Percentiles rank a stretch among this genome's conserved stretches.
Conservation (phyloP, 2,797 vertebrate species). For the Trichosurus vulpecula region DNA sequence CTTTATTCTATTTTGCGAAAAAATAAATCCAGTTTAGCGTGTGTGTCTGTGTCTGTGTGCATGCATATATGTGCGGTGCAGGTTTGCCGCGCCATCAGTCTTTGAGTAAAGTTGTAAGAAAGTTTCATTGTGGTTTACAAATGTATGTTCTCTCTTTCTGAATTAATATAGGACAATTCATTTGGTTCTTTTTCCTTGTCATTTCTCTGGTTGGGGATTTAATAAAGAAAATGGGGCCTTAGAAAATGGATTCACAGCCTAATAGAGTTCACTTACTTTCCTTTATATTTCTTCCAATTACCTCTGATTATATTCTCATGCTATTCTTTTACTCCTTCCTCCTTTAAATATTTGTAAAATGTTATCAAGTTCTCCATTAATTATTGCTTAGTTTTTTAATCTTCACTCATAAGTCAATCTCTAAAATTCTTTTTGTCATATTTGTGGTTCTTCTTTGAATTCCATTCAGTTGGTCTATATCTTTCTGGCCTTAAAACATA, state of each 20-base stretch:
- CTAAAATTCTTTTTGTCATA: not conserved
- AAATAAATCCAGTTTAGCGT: slow-evolving; percentile 47
- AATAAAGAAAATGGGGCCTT: not conserved
- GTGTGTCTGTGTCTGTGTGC: not conserved
- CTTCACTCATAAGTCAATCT: slow-evolving; percentile 1
- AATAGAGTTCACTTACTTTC: slow-evolving; percentile 3
- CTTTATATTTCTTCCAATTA: not conserved
- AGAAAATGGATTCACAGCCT: slow-evolving; percentile 13
- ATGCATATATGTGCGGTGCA: not conserved
- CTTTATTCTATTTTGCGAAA: slow-evolving; percentile 22
- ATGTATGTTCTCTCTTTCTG: not conserved
- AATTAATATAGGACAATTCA: not conserved
- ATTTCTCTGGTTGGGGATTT: not conserved
- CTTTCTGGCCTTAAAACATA: not conserved
- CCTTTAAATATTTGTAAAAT: slow-evolving; percentile 29
- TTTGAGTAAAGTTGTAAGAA: slow-evolving; percentile 51
- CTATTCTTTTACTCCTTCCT: not conserved
- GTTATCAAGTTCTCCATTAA: slow-evolving; percentile 15
- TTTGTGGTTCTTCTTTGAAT: not conserved
- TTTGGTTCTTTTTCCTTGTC: not conserved
- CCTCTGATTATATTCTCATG: not conserved
- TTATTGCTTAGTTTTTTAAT: slow-evolving; percentile 29
- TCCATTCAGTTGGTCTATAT: slow-evolving; percentile 3
- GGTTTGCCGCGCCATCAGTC: slow-evolving; percentile 1
- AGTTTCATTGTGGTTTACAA: not conserved